A percentile compares a stretch with the other conserved stretches of the same genome.
phyloP scores from a whole-genome alignment of 2,888 invertebrate species.

The Drosophila trichaetosa region DNA sequence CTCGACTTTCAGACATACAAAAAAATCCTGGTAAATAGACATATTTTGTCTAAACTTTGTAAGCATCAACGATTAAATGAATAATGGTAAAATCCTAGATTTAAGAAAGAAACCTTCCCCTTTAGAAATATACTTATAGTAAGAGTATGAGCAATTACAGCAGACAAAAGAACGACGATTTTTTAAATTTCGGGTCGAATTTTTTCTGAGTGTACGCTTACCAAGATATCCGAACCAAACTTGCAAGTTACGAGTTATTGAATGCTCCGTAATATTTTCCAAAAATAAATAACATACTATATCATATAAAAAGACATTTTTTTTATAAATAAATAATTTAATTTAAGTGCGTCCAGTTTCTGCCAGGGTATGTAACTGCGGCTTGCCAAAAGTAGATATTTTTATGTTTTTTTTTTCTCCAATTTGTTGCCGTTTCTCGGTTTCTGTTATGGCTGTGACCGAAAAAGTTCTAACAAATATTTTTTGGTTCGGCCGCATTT shows the following conservation, averaged over 20 bases:
- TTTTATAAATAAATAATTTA: not conserved
- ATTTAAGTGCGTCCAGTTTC: not conserved
- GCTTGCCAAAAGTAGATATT: not conserved
- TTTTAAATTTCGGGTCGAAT: not conserved
- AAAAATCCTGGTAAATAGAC: not conserved
- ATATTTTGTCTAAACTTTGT: not conserved
- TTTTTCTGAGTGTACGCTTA: not conserved
- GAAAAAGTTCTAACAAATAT: conserved; percentile 53
- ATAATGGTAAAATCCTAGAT: fast-evolving
- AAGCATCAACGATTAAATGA: not conserved
- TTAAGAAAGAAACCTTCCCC: fast-evolving
- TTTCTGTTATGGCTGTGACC: conserved; percentile 30
- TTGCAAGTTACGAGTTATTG: not conserved
- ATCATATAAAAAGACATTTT: not conserved
- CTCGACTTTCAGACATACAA: not conserved
- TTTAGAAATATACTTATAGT: not conserved
- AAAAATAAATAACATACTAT: not conserved
- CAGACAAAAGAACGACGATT: not conserved
- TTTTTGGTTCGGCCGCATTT: conserved; percentile 23
- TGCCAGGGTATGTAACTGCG: not conserved
- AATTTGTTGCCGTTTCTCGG: conserved; percentile 35
- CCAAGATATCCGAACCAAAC: not conserved
- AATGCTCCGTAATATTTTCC: not conserved
- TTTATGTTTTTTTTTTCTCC: no score
- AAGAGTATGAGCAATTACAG: not conserved